A percentile compares a stretch with the other conserved stretches of the same genome.
phyloP scores from a whole-genome alignment of 2,113 vertebrate species.

The Pseudopodoces humilis region DNA sequence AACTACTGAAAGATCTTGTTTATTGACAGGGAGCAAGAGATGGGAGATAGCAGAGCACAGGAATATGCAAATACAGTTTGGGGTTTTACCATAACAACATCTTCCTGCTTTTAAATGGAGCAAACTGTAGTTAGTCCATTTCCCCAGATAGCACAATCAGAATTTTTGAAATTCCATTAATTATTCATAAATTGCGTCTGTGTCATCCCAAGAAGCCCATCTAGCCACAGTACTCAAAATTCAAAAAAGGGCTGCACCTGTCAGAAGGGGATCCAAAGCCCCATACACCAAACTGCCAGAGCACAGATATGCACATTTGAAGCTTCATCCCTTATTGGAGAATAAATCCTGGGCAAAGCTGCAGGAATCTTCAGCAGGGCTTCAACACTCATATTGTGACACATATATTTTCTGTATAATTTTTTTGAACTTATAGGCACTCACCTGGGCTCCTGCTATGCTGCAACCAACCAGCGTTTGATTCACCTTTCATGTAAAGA shows the following conservation, averaged over 20 bases:
- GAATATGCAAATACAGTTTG: not conserved
- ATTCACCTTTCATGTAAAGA: not conserved
- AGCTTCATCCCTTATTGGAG: not conserved
- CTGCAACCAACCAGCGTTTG: not conserved
- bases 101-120: constrained; percentile 28
- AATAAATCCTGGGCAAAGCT: not conserved
- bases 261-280: not conserved
- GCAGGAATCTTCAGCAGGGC: not conserved
- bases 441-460: not conserved
- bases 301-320: not conserved
- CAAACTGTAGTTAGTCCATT: constrained; percentile 18
- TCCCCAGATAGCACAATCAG: not conserved
- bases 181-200: not conserved
- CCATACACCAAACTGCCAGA: not conserved
- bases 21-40: not conserved
- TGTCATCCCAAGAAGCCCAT: not conserved
- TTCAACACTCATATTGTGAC: not conserved
- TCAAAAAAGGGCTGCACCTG: not conserved
- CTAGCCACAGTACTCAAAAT: not conserved
- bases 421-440: not conserved
- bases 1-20: not conserved
- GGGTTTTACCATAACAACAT: constrained; percentile 38
- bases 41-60: not conserved
- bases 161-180: not conserved
- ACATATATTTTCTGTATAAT: not conserved